These are phyloP conservation scores for Poeciliopsis paucimaculata DNA, from an alignment of 2,797 vertebrate species.

Conservation along the genomic window DNA sequence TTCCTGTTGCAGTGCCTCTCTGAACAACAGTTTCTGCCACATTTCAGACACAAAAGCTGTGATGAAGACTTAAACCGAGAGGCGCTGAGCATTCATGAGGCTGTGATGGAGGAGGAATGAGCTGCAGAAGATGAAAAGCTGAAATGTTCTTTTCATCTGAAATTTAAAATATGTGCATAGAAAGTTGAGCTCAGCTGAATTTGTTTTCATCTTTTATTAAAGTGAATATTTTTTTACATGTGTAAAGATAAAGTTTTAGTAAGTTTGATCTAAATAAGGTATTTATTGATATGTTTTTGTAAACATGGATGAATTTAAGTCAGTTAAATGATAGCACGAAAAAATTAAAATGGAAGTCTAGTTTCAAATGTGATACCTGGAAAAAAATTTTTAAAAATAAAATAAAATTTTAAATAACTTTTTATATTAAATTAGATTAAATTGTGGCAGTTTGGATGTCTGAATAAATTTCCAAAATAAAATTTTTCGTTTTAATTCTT, in stretches of 20 bases:
- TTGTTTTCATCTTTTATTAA: background rate
- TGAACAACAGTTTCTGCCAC: slow-evolving; percentile 6
- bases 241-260: background rate
- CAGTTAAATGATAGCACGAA: background rate
- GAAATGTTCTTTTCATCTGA: slow-evolving; percentile 26
- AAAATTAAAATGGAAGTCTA: background rate
- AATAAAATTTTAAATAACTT: background rate
- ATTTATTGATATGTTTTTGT: background rate
- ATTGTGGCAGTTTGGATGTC: background rate
- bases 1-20: slow-evolving; percentile 1
- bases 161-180: slow-evolving; percentile 1
- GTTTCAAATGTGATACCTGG: background rate
- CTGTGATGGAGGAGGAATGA: slow-evolving; percentile 26
- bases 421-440: background rate
- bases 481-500: background rate
- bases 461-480: background rate
- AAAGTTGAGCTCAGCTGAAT: background rate
- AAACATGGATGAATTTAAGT: background rate
- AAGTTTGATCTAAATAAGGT: background rate
- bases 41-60: slow-evolving; percentile 15
- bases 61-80: slow-evolving; percentile 21
- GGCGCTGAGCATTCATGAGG: slow-evolving; percentile 14
- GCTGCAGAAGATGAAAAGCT: slow-evolving; percentile 33
- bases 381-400: background rate
- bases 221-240: background rate